Percentiles rank a stretch among this genome's conserved stretches.
Conservation (phyloP, 2,888 invertebrate genomes). For the Leistus spinibarbis region DNA sequence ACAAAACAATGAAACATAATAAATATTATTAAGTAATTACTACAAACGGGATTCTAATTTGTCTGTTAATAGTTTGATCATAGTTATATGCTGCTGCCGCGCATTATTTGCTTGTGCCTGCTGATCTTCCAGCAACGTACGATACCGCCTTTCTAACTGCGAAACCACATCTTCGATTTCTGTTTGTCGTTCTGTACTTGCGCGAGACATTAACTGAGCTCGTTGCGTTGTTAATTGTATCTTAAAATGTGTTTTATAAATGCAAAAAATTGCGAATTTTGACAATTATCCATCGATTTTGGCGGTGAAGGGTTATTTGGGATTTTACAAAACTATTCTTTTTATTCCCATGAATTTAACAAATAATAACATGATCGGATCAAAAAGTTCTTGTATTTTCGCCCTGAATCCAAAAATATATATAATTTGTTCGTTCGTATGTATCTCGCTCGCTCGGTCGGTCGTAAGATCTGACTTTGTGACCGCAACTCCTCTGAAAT, state of each 20-base stretch:
- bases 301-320: background rate
- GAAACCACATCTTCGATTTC: conserved; percentile 48
- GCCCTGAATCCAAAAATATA: too few relatives aligned
- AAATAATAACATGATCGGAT: too few relatives aligned
- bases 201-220: conserved; percentile 47
- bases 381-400: too few relatives aligned
- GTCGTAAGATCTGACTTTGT: too few relatives aligned
- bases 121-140: conserved; percentile 46
- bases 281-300: too few relatives aligned
- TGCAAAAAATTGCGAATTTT: too few relatives aligned
- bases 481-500: too few relatives aligned
- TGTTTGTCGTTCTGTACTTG: conserved; percentile 47
- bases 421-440: too few relatives aligned
- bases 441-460: too few relatives aligned
- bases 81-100: conserved; percentile 21
- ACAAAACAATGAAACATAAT: background rate
- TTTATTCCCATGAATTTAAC: too few relatives aligned
- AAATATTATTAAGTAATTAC: background rate
- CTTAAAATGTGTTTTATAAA: conserved; percentile 6
- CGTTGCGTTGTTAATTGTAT: conserved; percentile 44
- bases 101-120: conserved; percentile 14
- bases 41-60: conserved; percentile 13
- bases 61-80: conserved; percentile 23
- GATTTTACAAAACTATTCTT: too few relatives aligned
- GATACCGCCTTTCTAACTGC: conserved; percentile 49